Conservation (phyloP, 2,113 vertebrate species). For the Lichenostomus cassidix region DNA sequence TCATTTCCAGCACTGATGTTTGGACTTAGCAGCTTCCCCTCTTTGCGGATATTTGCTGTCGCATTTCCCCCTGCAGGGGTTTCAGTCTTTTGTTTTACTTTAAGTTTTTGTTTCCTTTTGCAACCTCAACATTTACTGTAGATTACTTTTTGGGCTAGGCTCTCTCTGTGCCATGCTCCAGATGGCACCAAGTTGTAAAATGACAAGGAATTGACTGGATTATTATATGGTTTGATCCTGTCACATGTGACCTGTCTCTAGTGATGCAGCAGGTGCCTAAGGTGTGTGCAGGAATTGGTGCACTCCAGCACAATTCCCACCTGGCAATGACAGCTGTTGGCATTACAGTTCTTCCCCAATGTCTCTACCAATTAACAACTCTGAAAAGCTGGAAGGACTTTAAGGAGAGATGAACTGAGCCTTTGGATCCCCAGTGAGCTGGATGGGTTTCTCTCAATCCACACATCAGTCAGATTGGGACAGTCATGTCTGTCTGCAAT, state of each 20-base stretch:
- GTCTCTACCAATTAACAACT: background rate
- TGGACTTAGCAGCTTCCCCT: background rate
- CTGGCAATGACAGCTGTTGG: background rate
- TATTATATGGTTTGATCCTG: background rate
- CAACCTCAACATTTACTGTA: background rate
- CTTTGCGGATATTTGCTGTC: background rate
- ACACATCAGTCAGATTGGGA: accelerated
- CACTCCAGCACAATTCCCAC: background rate
- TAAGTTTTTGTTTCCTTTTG: background rate
- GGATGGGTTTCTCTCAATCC: background rate
- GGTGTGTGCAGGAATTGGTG: background rate
- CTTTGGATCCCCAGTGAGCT: background rate
- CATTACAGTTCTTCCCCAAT: background rate
- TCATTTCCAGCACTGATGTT: constrained; percentile 29
- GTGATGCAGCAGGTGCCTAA: background rate
- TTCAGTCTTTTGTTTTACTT: background rate
- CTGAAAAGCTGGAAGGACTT: background rate
- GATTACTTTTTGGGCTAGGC: background rate
- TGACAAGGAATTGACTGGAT: background rate
- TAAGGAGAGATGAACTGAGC: background rate
- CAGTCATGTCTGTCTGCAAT: background rate
- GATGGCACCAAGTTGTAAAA: background rate
- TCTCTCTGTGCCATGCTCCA: background rate
- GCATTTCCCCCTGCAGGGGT: background rate
- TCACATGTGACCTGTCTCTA: background rate